A percentile compares a stretch with the other conserved stretches of the same genome.
phyloP scores from a whole-genome alignment of 2,888 invertebrate genomes.

The Heliconius ethilla region DNA sequence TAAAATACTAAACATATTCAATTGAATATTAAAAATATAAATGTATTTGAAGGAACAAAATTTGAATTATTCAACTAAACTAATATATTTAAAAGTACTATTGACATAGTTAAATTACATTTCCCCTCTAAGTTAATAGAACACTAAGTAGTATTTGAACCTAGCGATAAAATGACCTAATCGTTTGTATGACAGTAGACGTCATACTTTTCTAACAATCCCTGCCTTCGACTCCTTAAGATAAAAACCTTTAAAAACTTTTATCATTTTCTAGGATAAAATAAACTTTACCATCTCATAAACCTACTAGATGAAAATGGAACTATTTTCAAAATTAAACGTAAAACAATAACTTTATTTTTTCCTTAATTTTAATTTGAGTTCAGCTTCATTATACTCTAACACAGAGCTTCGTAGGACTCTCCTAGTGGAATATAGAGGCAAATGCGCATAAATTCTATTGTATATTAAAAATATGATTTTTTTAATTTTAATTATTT shows the following conservation, averaged over 20 bases:
- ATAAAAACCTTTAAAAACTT: neutral
- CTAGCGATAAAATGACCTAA: neutral
- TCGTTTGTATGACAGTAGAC: neutral
- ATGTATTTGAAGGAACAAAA: too few relatives aligned
- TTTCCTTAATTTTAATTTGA: neutral
- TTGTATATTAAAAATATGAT: neutral
- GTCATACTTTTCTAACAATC: slow-evolving; percentile 6
- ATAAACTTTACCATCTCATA: neutral
- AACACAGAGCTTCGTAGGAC: neutral
- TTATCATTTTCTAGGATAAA: neutral
- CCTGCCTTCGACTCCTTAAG: neutral
- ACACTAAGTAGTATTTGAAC: neutral
- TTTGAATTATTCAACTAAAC: too few relatives aligned
- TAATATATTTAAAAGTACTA: too few relatives aligned
- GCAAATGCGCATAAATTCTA: neutral
- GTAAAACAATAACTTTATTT: neutral
- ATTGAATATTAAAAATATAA: too few relatives aligned
- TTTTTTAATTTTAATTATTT: neutral
- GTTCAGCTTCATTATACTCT: neutral
- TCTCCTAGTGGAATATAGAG: neutral
- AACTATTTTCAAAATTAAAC: neutral
- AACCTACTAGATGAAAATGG: neutral
- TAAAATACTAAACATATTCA: neutral
- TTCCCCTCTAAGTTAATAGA: neutral
- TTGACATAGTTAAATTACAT: neutral